phyloP scores from a whole-genome alignment of 2,113 vertebrate genomes.

The Lasiurus borealis region DNA sequence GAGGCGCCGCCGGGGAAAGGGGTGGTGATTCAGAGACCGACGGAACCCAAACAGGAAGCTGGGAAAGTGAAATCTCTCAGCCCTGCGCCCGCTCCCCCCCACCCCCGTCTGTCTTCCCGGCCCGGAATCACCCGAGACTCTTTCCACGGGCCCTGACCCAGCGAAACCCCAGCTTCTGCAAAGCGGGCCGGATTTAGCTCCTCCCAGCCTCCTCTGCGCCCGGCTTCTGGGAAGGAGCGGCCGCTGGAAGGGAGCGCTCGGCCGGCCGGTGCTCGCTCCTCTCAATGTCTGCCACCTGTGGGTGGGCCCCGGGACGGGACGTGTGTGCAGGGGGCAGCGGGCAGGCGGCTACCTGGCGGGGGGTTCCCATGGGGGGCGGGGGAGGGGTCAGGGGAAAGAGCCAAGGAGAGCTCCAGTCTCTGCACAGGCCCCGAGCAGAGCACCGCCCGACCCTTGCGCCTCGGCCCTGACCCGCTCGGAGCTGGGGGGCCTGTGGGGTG shows the following conservation, averaged over 20 bases:
- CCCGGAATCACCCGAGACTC: constrained; percentile 73
- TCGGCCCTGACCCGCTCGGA: not conserved
- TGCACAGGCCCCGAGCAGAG: not conserved
- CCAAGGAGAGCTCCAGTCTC: not conserved
- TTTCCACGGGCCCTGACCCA: constrained; percentile 81
- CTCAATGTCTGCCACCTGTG: too few relatives aligned
- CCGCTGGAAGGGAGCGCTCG: not conserved
- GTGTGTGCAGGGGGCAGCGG: too few relatives aligned
- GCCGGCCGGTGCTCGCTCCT: not conserved
- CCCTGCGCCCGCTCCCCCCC: constrained; percentile 30
- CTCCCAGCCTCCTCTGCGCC: too few relatives aligned
- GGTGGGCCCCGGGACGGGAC: too few relatives aligned
- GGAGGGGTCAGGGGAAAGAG: too few relatives aligned
- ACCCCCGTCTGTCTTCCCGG: constrained; percentile 64
- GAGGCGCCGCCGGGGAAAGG: too few relatives aligned
- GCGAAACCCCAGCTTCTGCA: constrained; percentile 84
- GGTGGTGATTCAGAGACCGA: constrained; percentile 46
- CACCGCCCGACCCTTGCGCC: not conserved
- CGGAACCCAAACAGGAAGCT: constrained; percentile 55
- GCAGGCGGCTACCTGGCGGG: too few relatives aligned
- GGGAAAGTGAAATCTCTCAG: constrained; percentile 70
- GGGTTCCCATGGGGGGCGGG: not conserved
- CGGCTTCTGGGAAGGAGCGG: constrained; percentile 80
- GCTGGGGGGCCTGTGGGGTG: not conserved
- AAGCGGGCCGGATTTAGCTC: constrained; percentile 78